These are phyloP conservation scores for Limosa lapponica DNA, from an alignment of 2,797 vertebrate species.

Conservation along the genomic window DNA sequence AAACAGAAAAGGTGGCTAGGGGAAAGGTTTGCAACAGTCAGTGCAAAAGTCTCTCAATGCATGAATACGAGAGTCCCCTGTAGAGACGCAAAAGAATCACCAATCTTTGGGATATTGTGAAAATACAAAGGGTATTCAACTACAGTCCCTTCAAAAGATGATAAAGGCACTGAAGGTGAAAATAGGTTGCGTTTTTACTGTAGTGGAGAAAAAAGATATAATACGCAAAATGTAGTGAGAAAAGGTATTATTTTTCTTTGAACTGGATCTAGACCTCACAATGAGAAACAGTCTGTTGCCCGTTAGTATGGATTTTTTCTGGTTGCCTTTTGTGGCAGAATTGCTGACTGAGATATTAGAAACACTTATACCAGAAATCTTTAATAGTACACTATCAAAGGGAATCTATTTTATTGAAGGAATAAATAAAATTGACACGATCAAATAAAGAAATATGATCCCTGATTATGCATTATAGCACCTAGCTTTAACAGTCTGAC, in stretches of 20 bases:
- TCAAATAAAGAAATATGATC: not conserved
- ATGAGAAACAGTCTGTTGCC: not conserved
- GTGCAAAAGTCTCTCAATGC: not conserved
- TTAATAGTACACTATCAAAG: not conserved
- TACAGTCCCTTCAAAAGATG: not conserved
- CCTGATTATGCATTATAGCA: not conserved
- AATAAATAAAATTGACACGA: not conserved
- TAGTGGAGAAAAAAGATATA: not conserved
- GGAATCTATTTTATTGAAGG: not conserved
- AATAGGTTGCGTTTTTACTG: not conserved
- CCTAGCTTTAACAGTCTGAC: not conserved
- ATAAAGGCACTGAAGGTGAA: not conserved
- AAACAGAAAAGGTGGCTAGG: not conserved
- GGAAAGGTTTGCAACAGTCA: not conserved
- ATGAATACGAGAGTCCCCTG: not conserved
- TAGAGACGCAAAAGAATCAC: not conserved
- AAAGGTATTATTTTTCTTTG: not conserved
- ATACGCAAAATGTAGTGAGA: not conserved
- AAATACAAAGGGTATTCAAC: constrained; percentile 21
- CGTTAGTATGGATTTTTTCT: not conserved
- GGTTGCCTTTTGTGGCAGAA: not conserved
- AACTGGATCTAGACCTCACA: not conserved
- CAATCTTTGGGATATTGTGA: not conserved
- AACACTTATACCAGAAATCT: not conserved
- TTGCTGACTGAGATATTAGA: not conserved